A percentile compares a stretch with the other conserved stretches of the same genome.
Conservation (phyloP, 37 sponge, comb jelly and placozoan genomes). For the Trichoplax adhaerens region DNA sequence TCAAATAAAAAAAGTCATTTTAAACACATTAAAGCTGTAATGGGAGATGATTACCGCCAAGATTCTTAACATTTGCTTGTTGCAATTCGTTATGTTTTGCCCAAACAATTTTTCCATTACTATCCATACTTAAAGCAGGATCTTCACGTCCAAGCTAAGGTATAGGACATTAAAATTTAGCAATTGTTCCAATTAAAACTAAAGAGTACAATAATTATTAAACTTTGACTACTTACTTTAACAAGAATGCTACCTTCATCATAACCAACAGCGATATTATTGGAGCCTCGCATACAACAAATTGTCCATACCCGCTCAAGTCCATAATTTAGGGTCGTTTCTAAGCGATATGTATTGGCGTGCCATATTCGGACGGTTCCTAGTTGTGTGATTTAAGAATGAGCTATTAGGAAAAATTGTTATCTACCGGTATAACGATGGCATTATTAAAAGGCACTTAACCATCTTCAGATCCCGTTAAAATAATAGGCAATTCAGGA, state of each 20-base stretch:
- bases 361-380: conserved; percentile 77
- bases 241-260: conserved; percentile 90
- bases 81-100: conserved; percentile 92
- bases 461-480: conserved; percentile 31
- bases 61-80: conserved; percentile 23
- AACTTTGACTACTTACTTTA: conserved; percentile 26
- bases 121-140: conserved; percentile 97
- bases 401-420: too few relatives aligned
- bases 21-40: background rate
- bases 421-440: background rate
- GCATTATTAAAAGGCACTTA: background rate
- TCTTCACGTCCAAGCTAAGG: conserved; percentile 82
- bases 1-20: background rate
- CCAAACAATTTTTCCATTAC: conserved; percentile 88
- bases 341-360: conserved; percentile 86
- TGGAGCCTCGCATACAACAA: conserved; percentile 49
- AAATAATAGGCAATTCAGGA: conserved; percentile 81
- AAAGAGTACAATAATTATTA: background rate
- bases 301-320: conserved; percentile 92
- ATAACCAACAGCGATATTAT: conserved; percentile 80
- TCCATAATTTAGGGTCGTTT: conserved; percentile 93
- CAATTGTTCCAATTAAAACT: background rate
- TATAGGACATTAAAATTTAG: background rate
- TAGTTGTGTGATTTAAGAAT: too few relatives aligned
- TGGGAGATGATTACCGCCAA: background rate